phyloP scores from a whole-genome alignment of 2,888 invertebrate genomes.

The Ornithoptera alexandrae region DNA sequence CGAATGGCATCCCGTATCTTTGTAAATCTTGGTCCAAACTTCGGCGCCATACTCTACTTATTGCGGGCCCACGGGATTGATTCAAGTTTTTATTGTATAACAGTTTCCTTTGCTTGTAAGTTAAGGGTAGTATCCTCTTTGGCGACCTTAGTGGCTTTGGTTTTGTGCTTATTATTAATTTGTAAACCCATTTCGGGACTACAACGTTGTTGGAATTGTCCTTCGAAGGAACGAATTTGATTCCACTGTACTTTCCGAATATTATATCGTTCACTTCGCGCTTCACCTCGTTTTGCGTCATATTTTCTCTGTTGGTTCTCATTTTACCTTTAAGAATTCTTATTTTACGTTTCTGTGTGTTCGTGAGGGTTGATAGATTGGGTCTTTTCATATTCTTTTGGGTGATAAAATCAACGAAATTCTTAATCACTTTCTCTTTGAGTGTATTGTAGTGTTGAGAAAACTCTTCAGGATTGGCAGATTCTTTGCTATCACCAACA shows the following conservation, averaged over 20 bases:
- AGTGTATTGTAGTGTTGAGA: conserved; percentile 3
- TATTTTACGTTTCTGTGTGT: conserved; percentile 13
- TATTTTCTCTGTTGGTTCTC: conserved; percentile 7
- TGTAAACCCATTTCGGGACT: conserved; percentile 24
- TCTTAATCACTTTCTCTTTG: conserved; percentile 17
- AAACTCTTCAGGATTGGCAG: conserved; percentile 14
- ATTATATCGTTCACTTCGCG: conserved; percentile 12
- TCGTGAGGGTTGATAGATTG: neutral
- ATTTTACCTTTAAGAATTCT: conserved; percentile 21
- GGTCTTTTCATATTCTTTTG: conserved; percentile 9
- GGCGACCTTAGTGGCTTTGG: neutral
- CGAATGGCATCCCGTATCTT: conserved; percentile 54
- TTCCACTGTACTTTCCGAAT: conserved; percentile 13
- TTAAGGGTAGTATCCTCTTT: conserved; percentile 12
- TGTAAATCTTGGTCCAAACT: conserved; percentile 33
- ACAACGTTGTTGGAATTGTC: conserved; percentile 2
- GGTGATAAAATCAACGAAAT: conserved; percentile 5
- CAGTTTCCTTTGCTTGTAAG: neutral
- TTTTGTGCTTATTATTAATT: neutral
- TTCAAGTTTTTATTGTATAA: conserved; percentile 4
- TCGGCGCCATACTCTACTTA: conserved; percentile 39
- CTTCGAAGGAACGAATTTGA: conserved; percentile 11
- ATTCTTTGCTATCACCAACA: neutral
- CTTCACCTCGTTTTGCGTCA: conserved; percentile 5
- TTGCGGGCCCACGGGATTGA: conserved; percentile 10